These are phyloP conservation scores for Chrysolina oricalcia DNA, from an alignment of 2,888 invertebrate species.

Conservation along the genomic window DNA sequence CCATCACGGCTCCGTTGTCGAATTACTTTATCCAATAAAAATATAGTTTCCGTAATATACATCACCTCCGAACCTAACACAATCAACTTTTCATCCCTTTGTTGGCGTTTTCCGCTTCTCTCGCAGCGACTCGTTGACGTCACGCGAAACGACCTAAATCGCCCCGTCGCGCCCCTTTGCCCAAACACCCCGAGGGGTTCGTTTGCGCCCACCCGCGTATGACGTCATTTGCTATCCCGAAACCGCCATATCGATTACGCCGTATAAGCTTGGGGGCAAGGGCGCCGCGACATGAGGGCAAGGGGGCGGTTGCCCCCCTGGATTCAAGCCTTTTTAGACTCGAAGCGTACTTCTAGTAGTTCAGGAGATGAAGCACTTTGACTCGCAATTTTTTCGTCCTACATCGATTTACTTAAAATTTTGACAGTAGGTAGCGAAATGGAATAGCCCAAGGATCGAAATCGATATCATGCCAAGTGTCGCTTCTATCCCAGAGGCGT, in stretches of 20 bases:
- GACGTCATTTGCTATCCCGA: conserved; percentile 40
- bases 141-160: conserved; percentile 39
- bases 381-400: too few species aligned
- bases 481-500: too few species aligned
- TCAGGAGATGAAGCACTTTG: too few species aligned
- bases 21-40: neutral
- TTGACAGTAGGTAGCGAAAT: too few species aligned
- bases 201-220: conserved; percentile 25
- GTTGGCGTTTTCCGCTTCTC: neutral
- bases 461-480: too few species aligned
- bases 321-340: too few species aligned
- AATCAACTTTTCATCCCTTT: conserved; percentile 10
- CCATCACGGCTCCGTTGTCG: neutral
- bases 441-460: too few species aligned
- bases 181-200: conserved; percentile 7
- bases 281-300: too few species aligned
- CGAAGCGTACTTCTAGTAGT: too few species aligned
- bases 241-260: conserved; percentile 44
- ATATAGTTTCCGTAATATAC: conserved; percentile 2
- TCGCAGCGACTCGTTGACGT: conserved; percentile 31
- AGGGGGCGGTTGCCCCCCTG: too few species aligned
- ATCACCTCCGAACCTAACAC: neutral
- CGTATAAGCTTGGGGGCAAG: conserved; percentile 16
- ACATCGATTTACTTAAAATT: too few species aligned
- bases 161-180: conserved; percentile 2